These are phyloP conservation scores for Vulpes lagopus DNA, from an alignment of 2,113 vertebrate species.

Conservation along the genomic window DNA sequence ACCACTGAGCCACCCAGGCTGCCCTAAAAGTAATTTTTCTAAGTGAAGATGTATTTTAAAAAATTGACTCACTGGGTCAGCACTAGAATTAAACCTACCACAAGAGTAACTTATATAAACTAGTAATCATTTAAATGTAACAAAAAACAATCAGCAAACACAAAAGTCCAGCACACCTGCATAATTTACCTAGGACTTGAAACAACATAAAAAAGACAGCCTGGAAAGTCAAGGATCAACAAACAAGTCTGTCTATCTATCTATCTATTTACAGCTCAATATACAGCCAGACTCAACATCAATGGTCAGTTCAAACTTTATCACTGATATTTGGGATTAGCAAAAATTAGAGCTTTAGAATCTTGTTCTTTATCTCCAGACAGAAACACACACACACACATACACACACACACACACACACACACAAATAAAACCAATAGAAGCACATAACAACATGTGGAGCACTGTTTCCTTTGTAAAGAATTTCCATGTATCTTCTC, in stretches of 20 bases:
- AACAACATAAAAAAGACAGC: neutral
- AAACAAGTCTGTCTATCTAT: neutral
- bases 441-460: neutral
- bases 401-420: neutral
- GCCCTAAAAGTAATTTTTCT: neutral
- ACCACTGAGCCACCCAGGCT: too few species aligned
- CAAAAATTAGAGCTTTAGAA: conserved; percentile 26
- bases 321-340: neutral
- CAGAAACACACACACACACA: neutral
- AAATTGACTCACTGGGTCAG: neutral
- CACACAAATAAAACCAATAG: neutral
- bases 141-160: neutral
- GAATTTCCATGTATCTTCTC: neutral
- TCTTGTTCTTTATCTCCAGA: neutral
- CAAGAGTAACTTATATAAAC: neutral
- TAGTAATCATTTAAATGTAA: neutral
- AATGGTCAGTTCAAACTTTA: neutral
- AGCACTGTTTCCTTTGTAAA: neutral
- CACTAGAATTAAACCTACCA: neutral
- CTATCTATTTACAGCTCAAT: neutral
- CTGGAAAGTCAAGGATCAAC: neutral
- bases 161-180: neutral
- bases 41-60: neutral
- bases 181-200: neutral
- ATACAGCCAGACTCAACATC: neutral